Evolutionary conservation across 2,113 vertebrate genomes (phyloP).

Genomic region (Emydura subglobosa): DNA sequence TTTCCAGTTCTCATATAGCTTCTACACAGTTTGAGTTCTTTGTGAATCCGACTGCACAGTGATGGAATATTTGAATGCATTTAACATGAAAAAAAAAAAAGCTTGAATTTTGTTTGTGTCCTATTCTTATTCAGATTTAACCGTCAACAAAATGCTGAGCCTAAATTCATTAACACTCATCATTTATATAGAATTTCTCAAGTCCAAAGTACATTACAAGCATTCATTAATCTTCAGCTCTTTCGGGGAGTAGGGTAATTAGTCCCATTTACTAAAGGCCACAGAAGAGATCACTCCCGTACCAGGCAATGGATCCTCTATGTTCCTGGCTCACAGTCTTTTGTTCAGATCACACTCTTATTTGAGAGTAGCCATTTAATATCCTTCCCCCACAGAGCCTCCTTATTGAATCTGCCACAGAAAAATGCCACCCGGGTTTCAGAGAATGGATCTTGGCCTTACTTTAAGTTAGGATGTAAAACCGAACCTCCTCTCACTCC

Average conservation of each 20-base stretch:
- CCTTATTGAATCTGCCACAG: background rate
- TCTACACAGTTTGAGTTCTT: background rate
- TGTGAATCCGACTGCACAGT: background rate
- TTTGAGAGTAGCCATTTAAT: background rate
- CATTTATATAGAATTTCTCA: background rate
- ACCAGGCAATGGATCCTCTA: background rate
- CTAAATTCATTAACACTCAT: background rate
- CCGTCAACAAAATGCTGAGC: background rate
- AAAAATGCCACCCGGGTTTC: background rate
- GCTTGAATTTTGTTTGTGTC: background rate
- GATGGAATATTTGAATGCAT: background rate
- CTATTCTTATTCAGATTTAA: background rate
- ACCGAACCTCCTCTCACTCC: rapidly evolving
- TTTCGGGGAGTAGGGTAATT: background rate
- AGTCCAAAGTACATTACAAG: background rate
- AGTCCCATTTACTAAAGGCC: background rate
- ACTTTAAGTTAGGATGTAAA: background rate
- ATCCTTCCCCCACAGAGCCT: background rate
- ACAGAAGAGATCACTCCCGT: background rate
- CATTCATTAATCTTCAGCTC: background rate
- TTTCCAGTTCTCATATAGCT: background rate
- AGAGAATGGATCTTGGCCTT: background rate
- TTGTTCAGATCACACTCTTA: background rate
- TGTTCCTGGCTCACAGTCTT: background rate
- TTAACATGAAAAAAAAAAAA: background rate